A percentile compares a stretch with the other conserved stretches of the same genome.
Conservation (phyloP, 2,113 vertebrate species). For the Eptatretus burgeri region DNA sequence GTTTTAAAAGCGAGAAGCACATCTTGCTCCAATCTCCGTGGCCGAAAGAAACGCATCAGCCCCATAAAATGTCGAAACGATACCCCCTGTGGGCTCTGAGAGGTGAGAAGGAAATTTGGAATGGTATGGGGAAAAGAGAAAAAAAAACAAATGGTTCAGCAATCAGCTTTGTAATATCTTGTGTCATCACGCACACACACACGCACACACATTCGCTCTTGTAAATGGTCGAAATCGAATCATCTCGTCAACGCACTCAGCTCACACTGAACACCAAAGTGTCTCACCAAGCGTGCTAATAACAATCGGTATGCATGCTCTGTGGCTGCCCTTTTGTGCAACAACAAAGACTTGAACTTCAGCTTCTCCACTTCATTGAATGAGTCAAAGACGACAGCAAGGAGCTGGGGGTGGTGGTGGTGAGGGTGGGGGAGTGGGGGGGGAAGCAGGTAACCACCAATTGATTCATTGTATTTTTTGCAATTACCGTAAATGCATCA, state of each 20-base stretch:
- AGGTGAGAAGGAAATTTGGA: too few species aligned
- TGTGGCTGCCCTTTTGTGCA: conserved; percentile 64
- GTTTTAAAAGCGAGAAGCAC: conserved; percentile 73
- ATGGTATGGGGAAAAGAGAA: too few species aligned
- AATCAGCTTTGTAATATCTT: too few species aligned
- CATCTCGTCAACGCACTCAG: too few species aligned
- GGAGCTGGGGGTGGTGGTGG: conserved; percentile 41
- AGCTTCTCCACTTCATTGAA: conserved; percentile 85
- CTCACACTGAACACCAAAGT: conserved; percentile 37
- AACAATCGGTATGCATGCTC: conserved; percentile 58
- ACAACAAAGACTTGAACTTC: conserved; percentile 80
- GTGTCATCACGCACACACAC: too few species aligned
- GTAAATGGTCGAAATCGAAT: too few species aligned
- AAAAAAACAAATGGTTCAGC: not conserved
- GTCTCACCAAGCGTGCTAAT: too few species aligned
- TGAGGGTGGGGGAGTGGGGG: too few species aligned
- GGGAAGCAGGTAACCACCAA: conserved; percentile 2
- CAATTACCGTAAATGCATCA: too few species aligned
- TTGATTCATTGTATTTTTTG: too few species aligned
- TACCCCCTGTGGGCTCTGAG: conserved; percentile 42
- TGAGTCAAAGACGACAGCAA: conserved; percentile 87
- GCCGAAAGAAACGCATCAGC: conserved; percentile 65
- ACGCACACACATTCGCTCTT: too few species aligned
- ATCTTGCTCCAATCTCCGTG: conserved; percentile 47
- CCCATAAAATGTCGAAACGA: conserved; percentile 77